These are phyloP conservation scores for Carcina quercana DNA, from an alignment of 2,888 invertebrate genomes.

Conservation along the genomic window DNA sequence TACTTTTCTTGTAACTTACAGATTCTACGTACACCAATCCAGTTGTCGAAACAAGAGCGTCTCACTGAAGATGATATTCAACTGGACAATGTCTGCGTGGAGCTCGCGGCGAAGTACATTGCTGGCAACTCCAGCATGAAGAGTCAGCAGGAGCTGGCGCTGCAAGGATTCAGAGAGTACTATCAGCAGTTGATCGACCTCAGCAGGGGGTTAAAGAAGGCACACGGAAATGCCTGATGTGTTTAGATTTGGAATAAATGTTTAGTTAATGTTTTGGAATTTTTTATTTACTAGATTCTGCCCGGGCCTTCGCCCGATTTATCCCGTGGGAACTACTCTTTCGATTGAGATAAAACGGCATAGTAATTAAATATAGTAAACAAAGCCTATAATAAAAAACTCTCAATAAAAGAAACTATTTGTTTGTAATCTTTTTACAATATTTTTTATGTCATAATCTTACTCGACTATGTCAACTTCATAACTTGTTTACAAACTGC, in stretches of 20 bases:
- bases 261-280: slow-evolving; percentile 29
- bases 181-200: slow-evolving; percentile 74
- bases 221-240: slow-evolving; percentile 73
- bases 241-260: slow-evolving; percentile 26
- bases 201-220: slow-evolving; percentile 77
- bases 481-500: too few species aligned
- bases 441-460: too few species aligned
- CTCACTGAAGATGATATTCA: slow-evolving; percentile 70
- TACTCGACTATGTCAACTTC: too few species aligned
- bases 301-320: too few species aligned
- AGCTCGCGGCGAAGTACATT: slow-evolving; percentile 77
- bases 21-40: slow-evolving; percentile 57
- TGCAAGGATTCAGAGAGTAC: slow-evolving; percentile 83
- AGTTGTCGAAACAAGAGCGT: slow-evolving; percentile 53
- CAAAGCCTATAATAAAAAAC: too few species aligned
- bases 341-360: too few species aligned
- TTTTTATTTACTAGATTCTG: too few species aligned
- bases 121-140: slow-evolving; percentile 76
- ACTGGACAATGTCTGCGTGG: slow-evolving; percentile 70
- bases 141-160: slow-evolving; percentile 79
- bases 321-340: too few species aligned
- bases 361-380: too few species aligned
- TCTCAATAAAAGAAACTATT: too few species aligned
- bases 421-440: too few species aligned
- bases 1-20: too few species aligned